Evolutionary conservation across 2,113 vertebrate genomes (phyloP).

Genomic region (Hassar affinis): DNA sequence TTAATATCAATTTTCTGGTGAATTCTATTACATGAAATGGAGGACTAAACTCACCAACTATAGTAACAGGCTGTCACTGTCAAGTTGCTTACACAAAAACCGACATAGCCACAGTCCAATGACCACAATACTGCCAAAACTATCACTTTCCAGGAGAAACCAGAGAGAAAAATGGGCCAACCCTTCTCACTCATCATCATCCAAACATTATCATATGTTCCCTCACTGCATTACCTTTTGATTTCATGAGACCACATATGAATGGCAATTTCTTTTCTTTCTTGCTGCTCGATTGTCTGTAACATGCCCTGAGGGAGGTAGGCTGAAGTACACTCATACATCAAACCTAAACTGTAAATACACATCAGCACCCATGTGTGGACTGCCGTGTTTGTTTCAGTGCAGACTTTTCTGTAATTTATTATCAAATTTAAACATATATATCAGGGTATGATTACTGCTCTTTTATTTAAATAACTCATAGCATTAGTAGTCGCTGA

Average conservation of each 20-base stretch:
- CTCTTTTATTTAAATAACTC: not conserved
- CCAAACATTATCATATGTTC: not conserved
- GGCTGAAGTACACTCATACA: slow-evolving; percentile 32
- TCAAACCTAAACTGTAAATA: slow-evolving; percentile 40
- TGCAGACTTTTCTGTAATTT: not conserved
- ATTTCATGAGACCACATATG: slow-evolving; percentile 17
- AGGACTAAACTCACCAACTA: not conserved
- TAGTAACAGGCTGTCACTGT: not conserved
- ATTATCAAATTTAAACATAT: not conserved
- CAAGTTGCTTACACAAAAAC: not conserved
- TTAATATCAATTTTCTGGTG: not conserved
- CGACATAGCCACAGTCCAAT: not conserved
- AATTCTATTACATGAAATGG: not conserved
- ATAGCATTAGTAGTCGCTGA: not conserved
- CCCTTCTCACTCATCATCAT: not conserved
- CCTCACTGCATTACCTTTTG: slow-evolving; percentile 5
- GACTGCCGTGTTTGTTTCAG: not conserved
- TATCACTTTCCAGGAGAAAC: not conserved
- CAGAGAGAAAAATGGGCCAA: not conserved
- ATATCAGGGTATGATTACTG: not conserved
- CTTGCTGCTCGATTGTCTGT: slow-evolving; percentile 45
- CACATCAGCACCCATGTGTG: slow-evolving; percentile 10
- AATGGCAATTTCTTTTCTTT: slow-evolving; percentile 35
- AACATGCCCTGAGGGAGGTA: slow-evolving; percentile 48
- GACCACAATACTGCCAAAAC: not conserved